Percentiles rank a stretch among this genome's conserved stretches.
Conservation (phyloP, 1,140 invertebrate genomes). For the Ridgeia piscesae region DNA sequence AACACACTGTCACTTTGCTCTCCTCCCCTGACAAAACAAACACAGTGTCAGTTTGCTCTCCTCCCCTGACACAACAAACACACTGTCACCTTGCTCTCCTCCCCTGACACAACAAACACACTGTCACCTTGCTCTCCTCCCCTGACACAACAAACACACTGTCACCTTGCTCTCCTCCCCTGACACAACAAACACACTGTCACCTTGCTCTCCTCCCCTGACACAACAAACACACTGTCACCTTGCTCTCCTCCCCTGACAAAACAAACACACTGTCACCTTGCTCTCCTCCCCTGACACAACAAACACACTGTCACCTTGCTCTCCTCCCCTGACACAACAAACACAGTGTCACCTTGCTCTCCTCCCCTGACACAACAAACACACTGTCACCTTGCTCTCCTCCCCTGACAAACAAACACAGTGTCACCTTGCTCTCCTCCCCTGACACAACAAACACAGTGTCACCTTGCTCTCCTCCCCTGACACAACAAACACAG, state of each 20-base stretch:
- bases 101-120: background rate
- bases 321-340: background rate
- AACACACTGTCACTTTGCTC: background rate
- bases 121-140: slow-evolving; percentile 43
- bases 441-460: background rate
- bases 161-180: background rate
- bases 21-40: background rate
- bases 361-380: background rate
- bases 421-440: background rate
- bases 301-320: background rate
- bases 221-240: slow-evolving; percentile 12
- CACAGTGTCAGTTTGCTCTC: background rate
- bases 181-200: background rate
- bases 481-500: background rate
- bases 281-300: background rate
- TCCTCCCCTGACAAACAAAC: background rate
- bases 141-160: slow-evolving; percentile 31
- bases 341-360: background rate
- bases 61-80: background rate
- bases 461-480: background rate
- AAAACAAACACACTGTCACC: background rate
- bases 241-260: background rate
- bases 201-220: background rate
- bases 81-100: background rate
- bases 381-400: background rate